A percentile compares a stretch with the other conserved stretches of the same genome.
Conservation (phyloP, 2,113 vertebrate genomes). For the Stigmatopora argus region DNA sequence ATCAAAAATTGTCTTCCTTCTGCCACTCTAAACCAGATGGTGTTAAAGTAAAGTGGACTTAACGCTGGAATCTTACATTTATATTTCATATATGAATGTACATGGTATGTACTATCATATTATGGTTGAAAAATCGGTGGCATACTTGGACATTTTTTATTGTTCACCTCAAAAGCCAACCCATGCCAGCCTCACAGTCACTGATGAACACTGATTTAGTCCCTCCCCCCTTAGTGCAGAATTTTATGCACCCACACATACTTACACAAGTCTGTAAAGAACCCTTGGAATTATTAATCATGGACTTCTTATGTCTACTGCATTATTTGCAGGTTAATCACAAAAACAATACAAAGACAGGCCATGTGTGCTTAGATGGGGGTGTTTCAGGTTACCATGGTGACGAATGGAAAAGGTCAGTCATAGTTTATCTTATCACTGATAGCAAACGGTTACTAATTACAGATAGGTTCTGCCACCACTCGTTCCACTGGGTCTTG, state of each 20-base stretch:
- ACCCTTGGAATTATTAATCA: conserved; percentile 72
- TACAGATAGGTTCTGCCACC: conserved; percentile 76
- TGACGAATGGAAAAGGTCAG: conserved; percentile 73
- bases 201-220: conserved; percentile 55
- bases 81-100: conserved; percentile 50
- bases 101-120: background rate
- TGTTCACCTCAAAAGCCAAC: conserved; percentile 70
- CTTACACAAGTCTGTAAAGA: conserved; percentile 28
- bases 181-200: conserved; percentile 59
- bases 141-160: conserved; percentile 66
- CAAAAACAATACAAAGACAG: conserved; percentile 72
- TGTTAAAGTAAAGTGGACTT: conserved; percentile 38
- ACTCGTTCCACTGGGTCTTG: conserved; percentile 68
- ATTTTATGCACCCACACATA: conserved; percentile 15
- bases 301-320: conserved; percentile 59
- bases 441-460: conserved; percentile 83
- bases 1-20: conserved; percentile 8
- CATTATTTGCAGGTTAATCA: conserved; percentile 78
- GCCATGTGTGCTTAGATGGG: conserved; percentile 46
- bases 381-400: conserved; percentile 67
- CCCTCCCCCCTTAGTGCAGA: conserved; percentile 31
- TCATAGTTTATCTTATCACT: conserved; percentile 79
- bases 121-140: background rate
- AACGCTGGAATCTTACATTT: conserved; percentile 52
- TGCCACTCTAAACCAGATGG: conserved; percentile 47